Evolutionary conservation across 2,113 vertebrate species (phyloP).

Genomic region (Oreochromis aureus): DNA sequence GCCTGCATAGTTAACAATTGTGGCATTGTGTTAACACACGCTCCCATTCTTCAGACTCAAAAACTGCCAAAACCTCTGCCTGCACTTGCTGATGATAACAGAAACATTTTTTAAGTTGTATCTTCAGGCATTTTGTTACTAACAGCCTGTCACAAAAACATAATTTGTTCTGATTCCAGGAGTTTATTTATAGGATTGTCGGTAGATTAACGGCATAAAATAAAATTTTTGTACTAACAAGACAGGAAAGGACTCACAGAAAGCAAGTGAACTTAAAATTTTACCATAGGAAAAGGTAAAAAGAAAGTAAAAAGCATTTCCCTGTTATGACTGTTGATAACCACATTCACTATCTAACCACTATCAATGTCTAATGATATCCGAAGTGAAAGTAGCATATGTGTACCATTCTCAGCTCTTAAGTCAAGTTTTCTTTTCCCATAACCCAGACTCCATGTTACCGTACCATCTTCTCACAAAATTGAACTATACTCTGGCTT

Average conservation of each 20-base stretch:
- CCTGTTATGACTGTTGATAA: background rate
- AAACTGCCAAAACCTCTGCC: background rate
- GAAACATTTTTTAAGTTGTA: background rate
- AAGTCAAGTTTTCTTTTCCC: background rate
- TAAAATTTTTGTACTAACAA: background rate
- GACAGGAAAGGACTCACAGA: background rate
- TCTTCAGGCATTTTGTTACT: background rate
- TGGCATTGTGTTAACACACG: background rate
- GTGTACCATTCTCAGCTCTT: background rate
- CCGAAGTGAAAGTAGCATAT: background rate
- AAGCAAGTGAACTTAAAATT: background rate
- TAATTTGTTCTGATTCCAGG: background rate
- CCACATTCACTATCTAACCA: background rate
- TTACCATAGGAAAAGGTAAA: background rate
- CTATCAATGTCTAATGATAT: background rate
- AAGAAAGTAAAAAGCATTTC: background rate
- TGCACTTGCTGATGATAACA: background rate
- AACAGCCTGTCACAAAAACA: background rate
- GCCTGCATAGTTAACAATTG: background rate
- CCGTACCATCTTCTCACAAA: background rate
- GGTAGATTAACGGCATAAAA: rapidly evolving
- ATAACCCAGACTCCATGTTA: background rate
- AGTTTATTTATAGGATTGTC: background rate
- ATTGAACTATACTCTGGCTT: background rate
- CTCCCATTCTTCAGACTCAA: background rate